Evolutionary conservation across 2,113 vertebrate genomes (phyloP).

Genomic region (Boulengeromyrus knoepffleri): DNA sequence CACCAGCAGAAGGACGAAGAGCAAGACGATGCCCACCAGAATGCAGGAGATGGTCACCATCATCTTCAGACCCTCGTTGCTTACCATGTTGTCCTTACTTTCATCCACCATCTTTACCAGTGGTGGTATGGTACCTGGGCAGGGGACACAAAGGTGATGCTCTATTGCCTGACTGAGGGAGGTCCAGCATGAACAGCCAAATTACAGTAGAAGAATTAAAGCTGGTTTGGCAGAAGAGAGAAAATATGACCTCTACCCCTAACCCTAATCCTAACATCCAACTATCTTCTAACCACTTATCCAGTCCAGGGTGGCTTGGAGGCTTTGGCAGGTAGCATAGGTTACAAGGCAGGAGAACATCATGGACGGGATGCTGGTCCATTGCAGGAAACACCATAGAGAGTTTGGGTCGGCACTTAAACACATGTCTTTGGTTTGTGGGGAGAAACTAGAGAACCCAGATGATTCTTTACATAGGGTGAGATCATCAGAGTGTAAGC

Average conservation of each 20-base stretch:
- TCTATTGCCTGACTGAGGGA: not conserved
- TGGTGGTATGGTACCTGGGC: slow-evolving; percentile 90
- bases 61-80: slow-evolving; percentile 92
- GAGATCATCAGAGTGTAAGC: not conserved
- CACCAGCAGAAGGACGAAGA: slow-evolving; percentile 85
- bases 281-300: not conserved
- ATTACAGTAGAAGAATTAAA: not conserved
- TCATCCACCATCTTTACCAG: slow-evolving; percentile 86
- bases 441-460: not conserved
- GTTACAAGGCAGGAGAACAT: not conserved
- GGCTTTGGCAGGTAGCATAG: not conserved
- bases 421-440: not conserved
- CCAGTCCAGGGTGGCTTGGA: not conserved
- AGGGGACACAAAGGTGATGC: not conserved
- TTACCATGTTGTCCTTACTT: slow-evolving; percentile 81
- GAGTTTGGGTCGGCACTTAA: not conserved
- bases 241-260: not conserved
- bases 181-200: not conserved
- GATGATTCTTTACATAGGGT: not conserved
- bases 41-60: slow-evolving; percentile 94
- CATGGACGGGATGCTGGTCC: not conserved
- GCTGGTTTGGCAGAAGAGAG: not conserved
- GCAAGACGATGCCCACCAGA: slow-evolving; percentile 79
- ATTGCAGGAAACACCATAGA: not conserved
- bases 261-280: not conserved